A percentile compares a stretch with the other conserved stretches of the same genome.
These are phyloP conservation scores for Pemphredon lugubris DNA, from an alignment of 2,888 invertebrate genomes.

Conservation along the genomic window DNA sequence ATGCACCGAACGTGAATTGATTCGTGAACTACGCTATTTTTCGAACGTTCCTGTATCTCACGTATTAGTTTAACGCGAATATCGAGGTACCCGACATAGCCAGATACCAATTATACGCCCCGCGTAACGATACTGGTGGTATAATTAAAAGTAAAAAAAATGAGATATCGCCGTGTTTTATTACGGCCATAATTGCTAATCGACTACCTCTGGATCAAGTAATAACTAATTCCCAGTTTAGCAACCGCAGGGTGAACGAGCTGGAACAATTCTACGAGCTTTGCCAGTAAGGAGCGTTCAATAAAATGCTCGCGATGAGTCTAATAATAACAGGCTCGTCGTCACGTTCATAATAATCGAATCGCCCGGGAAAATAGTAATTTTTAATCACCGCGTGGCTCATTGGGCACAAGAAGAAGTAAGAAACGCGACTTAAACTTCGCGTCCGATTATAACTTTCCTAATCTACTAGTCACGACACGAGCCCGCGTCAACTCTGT, in stretches of 20 bases:
- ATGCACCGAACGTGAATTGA: neutral
- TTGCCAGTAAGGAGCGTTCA: neutral
- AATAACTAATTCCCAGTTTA: conserved; percentile 10
- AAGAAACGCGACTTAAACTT: too few species aligned
- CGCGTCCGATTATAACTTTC: too few species aligned
- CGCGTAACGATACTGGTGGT: conserved; percentile 4
- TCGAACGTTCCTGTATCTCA: conserved; percentile 7
- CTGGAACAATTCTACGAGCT: neutral
- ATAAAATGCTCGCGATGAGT: too few species aligned
- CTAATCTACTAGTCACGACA: too few species aligned
- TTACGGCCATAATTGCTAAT: conserved; percentile 7
- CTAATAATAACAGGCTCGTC: too few species aligned
- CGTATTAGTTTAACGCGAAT: conserved; percentile 8
- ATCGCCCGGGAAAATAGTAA: too few species aligned
- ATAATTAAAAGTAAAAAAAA: conserved; percentile 26
- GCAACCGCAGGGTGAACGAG: conserved; percentile 3
- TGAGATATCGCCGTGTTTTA: conserved; percentile 9
- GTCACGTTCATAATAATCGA: too few species aligned
- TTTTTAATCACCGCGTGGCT: too few species aligned
- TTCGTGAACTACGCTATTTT: neutral
- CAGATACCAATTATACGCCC: conserved; percentile 22
- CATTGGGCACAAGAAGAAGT: too few species aligned
- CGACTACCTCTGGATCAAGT: neutral
- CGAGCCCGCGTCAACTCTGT: too few species aligned
- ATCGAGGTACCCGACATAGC: neutral